phyloP scores from a whole-genome alignment of 2,888 invertebrate genomes.

The Trichopoda pennipes region DNA sequence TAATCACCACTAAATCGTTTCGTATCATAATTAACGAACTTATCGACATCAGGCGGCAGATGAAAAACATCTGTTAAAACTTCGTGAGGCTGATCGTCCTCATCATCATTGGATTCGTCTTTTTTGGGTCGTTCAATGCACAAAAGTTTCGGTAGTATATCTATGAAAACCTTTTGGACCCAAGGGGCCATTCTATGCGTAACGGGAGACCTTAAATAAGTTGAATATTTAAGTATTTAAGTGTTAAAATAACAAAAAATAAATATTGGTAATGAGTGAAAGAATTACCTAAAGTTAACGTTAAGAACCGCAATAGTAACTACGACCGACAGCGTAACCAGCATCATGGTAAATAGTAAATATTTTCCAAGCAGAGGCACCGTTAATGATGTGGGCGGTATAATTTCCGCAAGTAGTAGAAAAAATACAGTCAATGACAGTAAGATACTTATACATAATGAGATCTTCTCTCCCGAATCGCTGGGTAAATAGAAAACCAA shows the following conservation, averaged over 20 bases:
- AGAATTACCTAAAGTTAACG: slow-evolving; percentile 88
- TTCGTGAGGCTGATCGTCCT: slow-evolving; percentile 84
- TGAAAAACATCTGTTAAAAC: slow-evolving; percentile 91
- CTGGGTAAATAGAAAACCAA: slow-evolving; percentile 98
- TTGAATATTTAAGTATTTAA: neutral
- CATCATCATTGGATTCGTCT: slow-evolving; percentile 84
- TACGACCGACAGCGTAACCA: slow-evolving; percentile 95
- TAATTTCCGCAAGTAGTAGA: slow-evolving; percentile 94
- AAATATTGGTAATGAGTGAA: neutral
- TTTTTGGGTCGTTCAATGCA: slow-evolving; percentile 94
- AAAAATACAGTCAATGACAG: slow-evolving; percentile 97
- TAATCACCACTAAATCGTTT: slow-evolving; percentile 87
- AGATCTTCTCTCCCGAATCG: slow-evolving; percentile 98
- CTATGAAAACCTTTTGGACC: slow-evolving; percentile 93
- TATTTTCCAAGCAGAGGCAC: slow-evolving; percentile 95
- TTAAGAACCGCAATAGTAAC: slow-evolving; percentile 96
- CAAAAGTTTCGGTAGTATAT: slow-evolving; percentile 91
- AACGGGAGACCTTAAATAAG: slow-evolving; percentile 89
- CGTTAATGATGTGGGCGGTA: slow-evolving; percentile 95
- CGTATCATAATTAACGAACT: slow-evolving; percentile 84
- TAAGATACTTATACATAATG: slow-evolving; percentile 95
- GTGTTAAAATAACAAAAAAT: slow-evolving; percentile 11
- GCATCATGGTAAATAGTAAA: slow-evolving; percentile 95
- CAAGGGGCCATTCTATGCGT: slow-evolving; percentile 96
- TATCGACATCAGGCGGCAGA: slow-evolving; percentile 85